A percentile compares a stretch with the other conserved stretches of the same genome.
phyloP scores from a whole-genome alignment of 2,113 vertebrate species.

The Ivindomyrus marchei region DNA sequence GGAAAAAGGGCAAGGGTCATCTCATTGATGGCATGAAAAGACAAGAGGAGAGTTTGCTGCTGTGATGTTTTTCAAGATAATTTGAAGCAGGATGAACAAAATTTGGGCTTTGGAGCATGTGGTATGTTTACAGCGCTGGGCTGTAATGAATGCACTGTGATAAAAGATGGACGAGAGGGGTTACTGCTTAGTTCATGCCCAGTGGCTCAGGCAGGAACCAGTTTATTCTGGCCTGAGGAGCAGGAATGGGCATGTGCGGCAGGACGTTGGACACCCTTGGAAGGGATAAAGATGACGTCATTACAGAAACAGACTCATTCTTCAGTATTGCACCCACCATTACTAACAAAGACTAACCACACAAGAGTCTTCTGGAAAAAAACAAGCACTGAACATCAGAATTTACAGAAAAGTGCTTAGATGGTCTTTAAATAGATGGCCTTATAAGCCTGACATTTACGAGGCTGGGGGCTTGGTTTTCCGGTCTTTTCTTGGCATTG shows the following conservation, averaged over 20 bases:
- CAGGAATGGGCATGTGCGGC: background rate
- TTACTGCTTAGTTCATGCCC: background rate
- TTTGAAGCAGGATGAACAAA: conserved; percentile 5
- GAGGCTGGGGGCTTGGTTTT: background rate
- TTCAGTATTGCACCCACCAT: background rate
- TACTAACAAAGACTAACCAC: background rate
- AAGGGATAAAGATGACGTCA: background rate
- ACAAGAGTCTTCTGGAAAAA: background rate
- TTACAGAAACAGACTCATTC: background rate
- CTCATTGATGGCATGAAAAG: background rate
- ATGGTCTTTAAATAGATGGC: background rate
- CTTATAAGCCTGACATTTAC: background rate
- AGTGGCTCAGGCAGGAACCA: background rate
- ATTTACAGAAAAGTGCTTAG: background rate
- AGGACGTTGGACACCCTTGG: background rate
- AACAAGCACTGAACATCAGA: background rate
- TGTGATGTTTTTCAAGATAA: background rate
- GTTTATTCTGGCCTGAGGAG: background rate
- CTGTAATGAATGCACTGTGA: background rate
- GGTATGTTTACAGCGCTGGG: background rate
- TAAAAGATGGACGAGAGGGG: background rate
- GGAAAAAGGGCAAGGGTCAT: background rate
- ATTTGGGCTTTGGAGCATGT: background rate
- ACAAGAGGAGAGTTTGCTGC: background rate
- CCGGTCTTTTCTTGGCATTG: background rate